Percentiles rank a stretch among this genome's conserved stretches.
Evolutionary conservation across 2,888 invertebrate genomes (phyloP).

Genomic region (Watsonalla binaria): DNA sequence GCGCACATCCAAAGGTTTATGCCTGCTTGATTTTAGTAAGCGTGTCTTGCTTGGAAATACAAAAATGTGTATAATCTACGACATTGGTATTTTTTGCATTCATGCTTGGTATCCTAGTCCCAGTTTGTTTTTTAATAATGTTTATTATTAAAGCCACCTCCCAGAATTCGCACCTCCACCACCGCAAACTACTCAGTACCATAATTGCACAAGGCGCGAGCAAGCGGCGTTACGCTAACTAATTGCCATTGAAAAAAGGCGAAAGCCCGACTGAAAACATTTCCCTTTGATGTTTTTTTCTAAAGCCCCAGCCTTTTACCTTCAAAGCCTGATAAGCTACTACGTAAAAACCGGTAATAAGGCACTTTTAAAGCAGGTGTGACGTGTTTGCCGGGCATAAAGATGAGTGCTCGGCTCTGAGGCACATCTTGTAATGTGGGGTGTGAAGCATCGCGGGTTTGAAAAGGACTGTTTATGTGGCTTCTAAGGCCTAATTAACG

Average conservation of each 20-base stretch:
- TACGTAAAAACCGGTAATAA: constrained; percentile 66
- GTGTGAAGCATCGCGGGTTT: constrained; percentile 18
- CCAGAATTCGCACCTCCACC: constrained; percentile 4
- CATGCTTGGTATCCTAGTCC: too few relatives aligned
- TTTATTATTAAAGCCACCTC: constrained; percentile 23
- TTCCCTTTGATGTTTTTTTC: constrained; percentile 73
- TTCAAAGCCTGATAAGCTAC: constrained; percentile 71
- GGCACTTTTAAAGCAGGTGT: constrained; percentile 72
- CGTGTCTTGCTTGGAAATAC: background rate
- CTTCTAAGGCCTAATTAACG: background rate
- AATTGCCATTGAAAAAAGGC: constrained; percentile 81
- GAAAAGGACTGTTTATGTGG: constrained; percentile 1
- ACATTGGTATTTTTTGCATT: too few relatives aligned
- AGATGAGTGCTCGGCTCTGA: constrained; percentile 47
- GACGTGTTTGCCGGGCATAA: constrained; percentile 43
- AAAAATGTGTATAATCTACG: too few relatives aligned
- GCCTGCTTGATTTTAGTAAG: too few relatives aligned
- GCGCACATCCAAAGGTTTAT: too few relatives aligned
- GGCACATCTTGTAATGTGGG: constrained; percentile 32
- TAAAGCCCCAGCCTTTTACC: constrained; percentile 53
- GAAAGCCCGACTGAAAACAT: constrained; percentile 76
- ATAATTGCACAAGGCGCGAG: constrained; percentile 73
- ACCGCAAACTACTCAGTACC: constrained; percentile 45
- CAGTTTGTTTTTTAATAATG: background rate
- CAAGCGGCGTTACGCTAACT: constrained; percentile 69